These are phyloP conservation scores for Pipa parva DNA, from an alignment of 2,113 vertebrate species.

Conservation along the genomic window DNA sequence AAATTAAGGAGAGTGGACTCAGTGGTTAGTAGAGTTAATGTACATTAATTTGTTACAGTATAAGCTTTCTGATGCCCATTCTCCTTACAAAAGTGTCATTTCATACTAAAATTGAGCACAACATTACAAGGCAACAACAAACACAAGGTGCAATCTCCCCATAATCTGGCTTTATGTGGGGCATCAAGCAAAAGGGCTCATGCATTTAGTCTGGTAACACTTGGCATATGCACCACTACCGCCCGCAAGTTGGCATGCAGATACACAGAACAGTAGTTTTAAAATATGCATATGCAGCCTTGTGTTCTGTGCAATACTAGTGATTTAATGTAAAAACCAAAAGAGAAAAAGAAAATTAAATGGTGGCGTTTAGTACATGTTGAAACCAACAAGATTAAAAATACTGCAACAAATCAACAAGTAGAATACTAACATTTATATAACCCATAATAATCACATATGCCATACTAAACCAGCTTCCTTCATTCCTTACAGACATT, in stretches of 20 bases:
- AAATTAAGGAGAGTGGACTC: constrained; percentile 66
- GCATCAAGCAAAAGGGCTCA: constrained; percentile 92
- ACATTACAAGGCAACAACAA: constrained; percentile 77
- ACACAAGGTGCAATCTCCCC: constrained; percentile 89
- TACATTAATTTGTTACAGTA: constrained; percentile 40
- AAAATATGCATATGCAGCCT: constrained; percentile 31
- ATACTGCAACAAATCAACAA: background rate
- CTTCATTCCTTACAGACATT: too few species aligned
- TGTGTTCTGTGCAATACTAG: constrained; percentile 32
- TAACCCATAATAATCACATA: background rate
- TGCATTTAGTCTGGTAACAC: constrained; percentile 83
- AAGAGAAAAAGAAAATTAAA: constrained; percentile 13
- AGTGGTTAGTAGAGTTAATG: constrained; percentile 43
- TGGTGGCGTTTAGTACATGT: constrained; percentile 1
- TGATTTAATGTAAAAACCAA: constrained; percentile 22
- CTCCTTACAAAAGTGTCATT: constrained; percentile 56
- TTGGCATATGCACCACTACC: constrained; percentile 74
- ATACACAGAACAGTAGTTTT: constrained; percentile 50
- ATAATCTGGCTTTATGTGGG: constrained; percentile 97
- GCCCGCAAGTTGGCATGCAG: constrained; percentile 83
- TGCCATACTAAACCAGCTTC: too few species aligned
- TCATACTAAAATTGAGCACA: constrained; percentile 66
- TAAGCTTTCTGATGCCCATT: constrained; percentile 56
- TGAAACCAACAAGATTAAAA: constrained; percentile 14
- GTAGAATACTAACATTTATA: background rate